These are phyloP conservation scores for Drosophila demipolita DNA, from an alignment of 2,888 invertebrate genomes.

Conservation along the genomic window DNA sequence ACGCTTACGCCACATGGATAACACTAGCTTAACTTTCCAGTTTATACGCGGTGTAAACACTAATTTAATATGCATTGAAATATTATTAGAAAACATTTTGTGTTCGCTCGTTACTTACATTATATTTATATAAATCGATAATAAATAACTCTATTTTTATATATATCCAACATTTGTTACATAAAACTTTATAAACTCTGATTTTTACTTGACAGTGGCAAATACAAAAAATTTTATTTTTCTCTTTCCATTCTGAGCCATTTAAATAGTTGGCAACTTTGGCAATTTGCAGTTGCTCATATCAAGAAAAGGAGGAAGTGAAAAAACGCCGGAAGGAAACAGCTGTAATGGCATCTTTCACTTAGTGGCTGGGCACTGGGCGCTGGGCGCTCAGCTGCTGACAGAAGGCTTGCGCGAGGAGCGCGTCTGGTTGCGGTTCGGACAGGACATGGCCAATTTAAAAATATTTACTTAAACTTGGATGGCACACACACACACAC, in stretches of 20 bases:
- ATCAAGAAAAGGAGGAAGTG: constrained; percentile 43
- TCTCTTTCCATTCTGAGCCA: neutral
- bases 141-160: neutral
- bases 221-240: neutral
- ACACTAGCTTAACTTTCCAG: neutral
- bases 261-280: constrained; percentile 24
- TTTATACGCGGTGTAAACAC: neutral
- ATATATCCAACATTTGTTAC: neutral
- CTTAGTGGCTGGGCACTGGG: constrained; percentile 36
- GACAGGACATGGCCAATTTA: constrained; percentile 79
- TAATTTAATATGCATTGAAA: neutral
- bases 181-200: neutral
- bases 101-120: neutral
- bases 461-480: constrained; percentile 81
- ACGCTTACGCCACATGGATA: neutral
- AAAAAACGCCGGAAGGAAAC: constrained; percentile 46
- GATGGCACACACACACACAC: constrained; percentile 26
- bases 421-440: constrained; percentile 35
- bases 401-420: constrained; percentile 50
- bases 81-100: neutral
- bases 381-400: constrained; percentile 48
- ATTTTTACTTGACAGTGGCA: neutral
- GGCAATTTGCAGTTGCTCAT: constrained; percentile 31
- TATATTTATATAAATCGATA: neutral
- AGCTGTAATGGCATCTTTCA: constrained; percentile 66